Base-by-base conservation (phyloP, 1,140 invertebrate species). In the Batillaria attramentaria region DNA sequence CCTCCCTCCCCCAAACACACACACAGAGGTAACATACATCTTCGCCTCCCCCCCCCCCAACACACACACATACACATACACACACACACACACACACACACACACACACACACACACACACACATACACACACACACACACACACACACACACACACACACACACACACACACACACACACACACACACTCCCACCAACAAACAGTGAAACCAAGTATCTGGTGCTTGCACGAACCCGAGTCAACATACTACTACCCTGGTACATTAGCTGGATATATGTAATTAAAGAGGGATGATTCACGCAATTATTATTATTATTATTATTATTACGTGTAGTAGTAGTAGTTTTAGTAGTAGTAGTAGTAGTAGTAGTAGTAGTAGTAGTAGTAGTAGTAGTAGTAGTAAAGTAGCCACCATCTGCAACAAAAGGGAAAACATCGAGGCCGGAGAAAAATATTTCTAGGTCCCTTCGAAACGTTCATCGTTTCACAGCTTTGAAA, bases 131-230 rank as follows among this genome's bases (percentile, higher is more conserved):
- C 57, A 60, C 57, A 60, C 57, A 60, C 24, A 24, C 57, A 60
- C 57, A 60, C 57, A 60, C 57, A 60, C 57, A 60, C 57, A 60
- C 57, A 60, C 24, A 24, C 57, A 60, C 57, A 60, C 57, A 60
- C 57, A 60, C 57, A 60, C 57, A 24, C 57, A 60, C 57, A 60
- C 57, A 60, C 57, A 60, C 57, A 60, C 57, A 24, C 57, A n/a
- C 24, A 31, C 57, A 28, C 6, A 28, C 57, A 62, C 57, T 62
- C n/a, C 5, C 33, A 3, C n/a, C 33, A 31, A 16, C n/a, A 33
- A 35, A 6, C 4, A 33, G 3, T 6, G 13, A 33, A 31, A 66
- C 4, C n/a, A 35, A 35, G 3, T 16, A 10, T 8, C 8, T 13
- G 10, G 28, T 35, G 33, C 5, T 13, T 5, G 5, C 24, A 28